These are phyloP conservation scores for Cheilosia scutellata DNA, from an alignment of 2,888 invertebrate species.

Conservation along the genomic window DNA sequence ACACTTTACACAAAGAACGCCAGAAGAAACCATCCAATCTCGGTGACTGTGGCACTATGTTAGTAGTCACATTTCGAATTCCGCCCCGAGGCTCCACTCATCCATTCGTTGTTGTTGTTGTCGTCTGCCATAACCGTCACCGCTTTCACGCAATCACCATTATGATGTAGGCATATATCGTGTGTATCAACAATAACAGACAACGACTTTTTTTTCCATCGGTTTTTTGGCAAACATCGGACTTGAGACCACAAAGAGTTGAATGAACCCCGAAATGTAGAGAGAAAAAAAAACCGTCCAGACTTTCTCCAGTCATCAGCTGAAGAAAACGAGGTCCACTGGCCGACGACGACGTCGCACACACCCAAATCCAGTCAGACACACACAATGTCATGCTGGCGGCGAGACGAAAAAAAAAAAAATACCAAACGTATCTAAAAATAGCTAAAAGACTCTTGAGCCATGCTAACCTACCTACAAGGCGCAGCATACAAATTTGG, in stretches of 20 bases:
- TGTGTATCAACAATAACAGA: conserved; percentile 56
- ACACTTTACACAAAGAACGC: conserved; percentile 28
- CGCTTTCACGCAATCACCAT: conserved; percentile 70
- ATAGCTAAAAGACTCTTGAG: conserved; percentile 54
- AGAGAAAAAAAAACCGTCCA: conserved; percentile 63
- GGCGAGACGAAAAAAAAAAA: conserved; percentile 3
- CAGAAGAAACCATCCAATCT: conserved; percentile 77
- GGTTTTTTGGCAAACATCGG: conserved; percentile 73
- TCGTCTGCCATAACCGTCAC: conserved; percentile 63
- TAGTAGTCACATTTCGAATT: conserved; percentile 80
- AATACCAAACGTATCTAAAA: conserved; percentile 41
- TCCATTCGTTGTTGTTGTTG: conserved; percentile 14
- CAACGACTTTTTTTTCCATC: conserved; percentile 22
- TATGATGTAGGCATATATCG: conserved; percentile 59
- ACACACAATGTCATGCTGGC: conserved; percentile 44
- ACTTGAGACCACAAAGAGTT: conserved; percentile 61
- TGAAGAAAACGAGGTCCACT: conserved; percentile 77
- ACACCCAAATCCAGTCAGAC: conserved; percentile 7
- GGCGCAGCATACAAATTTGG: conserved; percentile 61
- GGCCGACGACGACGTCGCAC: conserved; percentile 30
- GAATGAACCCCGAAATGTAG: conserved; percentile 74
- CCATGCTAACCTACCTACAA: conserved; percentile 42
- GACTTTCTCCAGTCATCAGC: conserved; percentile 78
- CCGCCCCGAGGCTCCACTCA: conserved; percentile 41
- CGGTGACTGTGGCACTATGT: conserved; percentile 84